Evolutionary conservation across 1,140 invertebrate genomes (phyloP).

Genomic region (Oedothorax gibbosus): DNA sequence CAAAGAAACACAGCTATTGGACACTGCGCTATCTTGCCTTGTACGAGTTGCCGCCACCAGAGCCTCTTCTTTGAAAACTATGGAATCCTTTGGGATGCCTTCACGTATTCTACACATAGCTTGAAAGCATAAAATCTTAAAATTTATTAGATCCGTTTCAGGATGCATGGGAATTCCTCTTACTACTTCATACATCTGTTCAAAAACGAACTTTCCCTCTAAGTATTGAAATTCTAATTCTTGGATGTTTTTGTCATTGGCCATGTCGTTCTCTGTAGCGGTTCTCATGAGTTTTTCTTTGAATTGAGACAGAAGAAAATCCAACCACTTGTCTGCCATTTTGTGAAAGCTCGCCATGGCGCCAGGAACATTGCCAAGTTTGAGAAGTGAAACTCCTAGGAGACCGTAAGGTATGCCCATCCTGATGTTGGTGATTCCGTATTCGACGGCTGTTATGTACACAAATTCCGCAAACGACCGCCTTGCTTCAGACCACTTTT

Average conservation of each 20-base stretch:
- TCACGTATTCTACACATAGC: constrained; percentile 1
- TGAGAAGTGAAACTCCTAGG: constrained; percentile 23
- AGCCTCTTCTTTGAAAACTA: constrained; percentile 34
- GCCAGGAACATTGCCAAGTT: constrained; percentile 15
- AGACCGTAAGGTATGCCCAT: constrained; percentile 18
- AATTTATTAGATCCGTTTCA: constrained; percentile 24
- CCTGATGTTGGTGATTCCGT: constrained; percentile 5
- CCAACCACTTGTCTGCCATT: constrained; percentile 35
- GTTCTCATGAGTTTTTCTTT: constrained; percentile 3
- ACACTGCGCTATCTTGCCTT: constrained; percentile 10
- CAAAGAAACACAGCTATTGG: background rate
- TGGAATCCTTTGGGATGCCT: background rate
- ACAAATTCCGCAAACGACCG: constrained; percentile 28
- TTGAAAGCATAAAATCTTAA: constrained; percentile 46
- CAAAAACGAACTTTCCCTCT: constrained; percentile 25
- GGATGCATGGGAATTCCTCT: constrained; percentile 14
- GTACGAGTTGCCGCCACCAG: constrained; percentile 38
- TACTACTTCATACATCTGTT: constrained; percentile 27
- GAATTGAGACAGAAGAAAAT: constrained; percentile 22
- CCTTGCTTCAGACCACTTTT: background rate
- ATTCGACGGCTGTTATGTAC: background rate
- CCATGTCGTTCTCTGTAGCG: constrained; percentile 16
- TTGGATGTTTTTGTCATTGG: background rate
- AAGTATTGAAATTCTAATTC: constrained; percentile 41
- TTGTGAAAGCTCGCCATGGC: constrained; percentile 40